Evolutionary conservation across 2,888 invertebrate species (phyloP).

Genomic region (Mesochorus sp.): DNA sequence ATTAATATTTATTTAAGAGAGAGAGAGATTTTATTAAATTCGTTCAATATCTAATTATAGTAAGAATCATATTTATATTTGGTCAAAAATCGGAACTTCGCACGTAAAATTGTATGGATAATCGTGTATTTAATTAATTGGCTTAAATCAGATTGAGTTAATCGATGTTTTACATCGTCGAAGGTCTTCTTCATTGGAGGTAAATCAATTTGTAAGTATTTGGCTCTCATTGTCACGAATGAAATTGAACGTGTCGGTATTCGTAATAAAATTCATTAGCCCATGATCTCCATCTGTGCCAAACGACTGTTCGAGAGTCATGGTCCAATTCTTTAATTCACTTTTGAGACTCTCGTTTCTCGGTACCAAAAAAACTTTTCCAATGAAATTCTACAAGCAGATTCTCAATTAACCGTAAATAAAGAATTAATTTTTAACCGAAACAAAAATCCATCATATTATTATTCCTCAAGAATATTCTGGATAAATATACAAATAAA

Average conservation of each 20-base stretch:
- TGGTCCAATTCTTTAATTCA: slow-evolving; percentile 44
- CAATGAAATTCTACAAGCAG: slow-evolving; percentile 5
- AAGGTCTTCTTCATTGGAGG: not conserved
- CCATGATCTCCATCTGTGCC: not conserved
- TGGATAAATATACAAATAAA: too few relatives aligned
- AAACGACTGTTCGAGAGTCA: not conserved
- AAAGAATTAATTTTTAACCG: slow-evolving; percentile 16
- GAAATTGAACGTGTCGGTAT: not conserved
- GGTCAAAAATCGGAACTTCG: too few relatives aligned
- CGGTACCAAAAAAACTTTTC: slow-evolving; percentile 30
- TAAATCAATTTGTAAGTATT: not conserved
- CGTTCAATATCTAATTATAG: too few relatives aligned
- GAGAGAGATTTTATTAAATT: too few relatives aligned
- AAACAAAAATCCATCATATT: too few relatives aligned
- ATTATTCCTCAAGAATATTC: too few relatives aligned
- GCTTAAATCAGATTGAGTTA: too few relatives aligned
- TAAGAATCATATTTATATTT: too few relatives aligned
- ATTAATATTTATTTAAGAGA: too few relatives aligned
- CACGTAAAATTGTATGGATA: too few relatives aligned
- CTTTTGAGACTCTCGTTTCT: slow-evolving; percentile 29
- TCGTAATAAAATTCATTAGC: slow-evolving; percentile 34
- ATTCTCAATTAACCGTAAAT: slow-evolving; percentile 18
- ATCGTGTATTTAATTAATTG: too few relatives aligned
- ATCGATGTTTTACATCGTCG: too few relatives aligned
- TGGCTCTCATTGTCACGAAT: not conserved